Percentiles rank a stretch among this genome's conserved stretches.
Evolutionary conservation across 2,113 vertebrate species (phyloP).

Genomic region (Odontesthes bonariensis): DNA sequence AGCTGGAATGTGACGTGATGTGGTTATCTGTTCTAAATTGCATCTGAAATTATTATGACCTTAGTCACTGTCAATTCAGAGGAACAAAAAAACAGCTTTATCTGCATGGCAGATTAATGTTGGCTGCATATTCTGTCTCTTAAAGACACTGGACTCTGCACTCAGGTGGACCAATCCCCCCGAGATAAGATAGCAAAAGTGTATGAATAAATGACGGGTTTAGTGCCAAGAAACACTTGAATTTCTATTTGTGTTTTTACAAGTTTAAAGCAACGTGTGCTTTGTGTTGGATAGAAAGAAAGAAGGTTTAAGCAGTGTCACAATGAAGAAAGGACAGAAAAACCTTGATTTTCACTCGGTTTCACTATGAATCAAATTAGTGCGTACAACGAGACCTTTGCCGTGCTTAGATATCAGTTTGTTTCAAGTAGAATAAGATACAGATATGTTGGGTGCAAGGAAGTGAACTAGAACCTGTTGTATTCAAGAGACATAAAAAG

Average conservation of each 20-base stretch:
- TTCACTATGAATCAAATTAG: constrained; percentile 29
- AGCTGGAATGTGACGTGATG: constrained; percentile 40
- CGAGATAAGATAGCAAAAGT: constrained; percentile 79
- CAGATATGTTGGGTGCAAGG: not conserved
- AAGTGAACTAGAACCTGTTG: too few relatives aligned
- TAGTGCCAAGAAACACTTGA: not conserved
- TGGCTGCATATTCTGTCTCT: constrained; percentile 48
- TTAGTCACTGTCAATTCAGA: constrained; percentile 26
- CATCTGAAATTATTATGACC: constrained; percentile 61
- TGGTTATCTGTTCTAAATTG: constrained; percentile 65
- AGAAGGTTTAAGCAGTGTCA: not conserved
- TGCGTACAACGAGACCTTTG: not conserved
- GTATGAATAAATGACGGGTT: constrained; percentile 43
- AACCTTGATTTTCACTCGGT: not conserved
- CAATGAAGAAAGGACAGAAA: not conserved
- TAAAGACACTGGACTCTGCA: constrained; percentile 76
- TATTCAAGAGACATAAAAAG: too few relatives aligned
- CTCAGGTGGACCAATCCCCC: constrained; percentile 58
- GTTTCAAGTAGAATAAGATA: not conserved
- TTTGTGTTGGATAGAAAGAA: not conserved
- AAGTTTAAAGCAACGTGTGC: not conserved
- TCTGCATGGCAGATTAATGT: constrained; percentile 61
- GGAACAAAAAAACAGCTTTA: constrained; percentile 49
- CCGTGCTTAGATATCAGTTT: not conserved
- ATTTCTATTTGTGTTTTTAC: not conserved